These are phyloP conservation scores for Poecilia gillii DNA, from an alignment of 2,797 vertebrate species.

Conservation along the genomic window DNA sequence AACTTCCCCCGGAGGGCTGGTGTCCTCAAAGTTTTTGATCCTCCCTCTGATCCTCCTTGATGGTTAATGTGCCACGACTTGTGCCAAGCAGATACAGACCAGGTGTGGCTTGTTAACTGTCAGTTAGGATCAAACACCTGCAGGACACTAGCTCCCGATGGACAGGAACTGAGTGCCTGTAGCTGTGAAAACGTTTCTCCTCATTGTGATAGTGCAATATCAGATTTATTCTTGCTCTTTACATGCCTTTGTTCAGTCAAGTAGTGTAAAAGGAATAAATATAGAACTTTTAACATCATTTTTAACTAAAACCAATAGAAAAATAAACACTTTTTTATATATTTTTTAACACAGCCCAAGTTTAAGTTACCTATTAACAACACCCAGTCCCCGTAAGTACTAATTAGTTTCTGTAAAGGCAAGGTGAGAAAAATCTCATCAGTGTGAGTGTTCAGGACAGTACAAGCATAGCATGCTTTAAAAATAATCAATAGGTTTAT, in stretches of 20 bases:
- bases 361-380: background rate
- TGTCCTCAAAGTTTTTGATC: slow-evolving; percentile 52
- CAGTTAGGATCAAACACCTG: slow-evolving; percentile 38
- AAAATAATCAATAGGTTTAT: background rate
- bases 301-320: background rate
- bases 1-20: slow-evolving; percentile 15
- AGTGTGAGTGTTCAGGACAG: too few species aligned
- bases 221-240: background rate
- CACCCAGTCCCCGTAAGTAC: too few species aligned
- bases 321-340: background rate
- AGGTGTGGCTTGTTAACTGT: slow-evolving; percentile 37
- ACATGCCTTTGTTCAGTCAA: background rate
- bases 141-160: slow-evolving; percentile 19
- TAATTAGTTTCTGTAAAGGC: too few species aligned
- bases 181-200: background rate
- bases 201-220: background rate
- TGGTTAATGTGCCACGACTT: slow-evolving; percentile 26
- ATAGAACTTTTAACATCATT: background rate
- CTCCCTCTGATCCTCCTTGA: slow-evolving; percentile 46
- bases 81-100: slow-evolving; percentile 31
- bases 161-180: background rate
- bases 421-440: too few species aligned
- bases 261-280: background rate
- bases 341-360: background rate
- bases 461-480: too few species aligned